Evolutionary conservation across 2,888 invertebrate genomes (phyloP).

Genomic region (Caenorhabditis wallacei): DNA sequence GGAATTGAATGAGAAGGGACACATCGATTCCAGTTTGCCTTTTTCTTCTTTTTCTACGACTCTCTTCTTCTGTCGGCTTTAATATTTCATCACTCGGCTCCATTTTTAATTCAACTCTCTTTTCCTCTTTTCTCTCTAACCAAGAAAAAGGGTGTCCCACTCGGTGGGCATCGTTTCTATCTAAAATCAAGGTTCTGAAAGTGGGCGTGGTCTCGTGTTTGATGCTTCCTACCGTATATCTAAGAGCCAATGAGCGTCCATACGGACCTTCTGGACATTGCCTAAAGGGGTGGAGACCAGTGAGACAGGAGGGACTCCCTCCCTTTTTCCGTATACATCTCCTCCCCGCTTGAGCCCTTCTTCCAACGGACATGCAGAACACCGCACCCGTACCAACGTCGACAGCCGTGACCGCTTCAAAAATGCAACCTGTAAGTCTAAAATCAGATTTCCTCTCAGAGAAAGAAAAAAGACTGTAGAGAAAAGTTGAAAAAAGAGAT

Average conservation of each 20-base stretch:
- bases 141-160: constrained; percentile 9
- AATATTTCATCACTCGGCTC: constrained; percentile 62
- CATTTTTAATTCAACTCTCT: constrained; percentile 56
- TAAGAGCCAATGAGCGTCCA: constrained; percentile 16
- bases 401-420: constrained; percentile 30
- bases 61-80: constrained; percentile 41
- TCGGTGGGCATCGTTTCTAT: not conserved
- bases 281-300: constrained; percentile 29
- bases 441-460: not conserved
- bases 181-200: constrained; percentile 43
- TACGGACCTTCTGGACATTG: constrained; percentile 15
- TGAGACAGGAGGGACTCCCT: constrained; percentile 22
- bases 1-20: constrained; percentile 25
- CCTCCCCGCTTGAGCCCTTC: constrained; percentile 29
- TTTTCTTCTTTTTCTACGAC: constrained; percentile 16
- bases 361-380: constrained; percentile 52
- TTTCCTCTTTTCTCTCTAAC: constrained; percentile 11
- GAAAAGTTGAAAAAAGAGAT: not conserved
- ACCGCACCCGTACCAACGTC: constrained; percentile 47
- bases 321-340: constrained; percentile 53
- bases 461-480: constrained; percentile 3
- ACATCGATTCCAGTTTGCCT: constrained; percentile 30
- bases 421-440: constrained; percentile 62
- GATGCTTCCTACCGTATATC: constrained; percentile 23
- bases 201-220: constrained; percentile 10